phyloP scores from a whole-genome alignment of 2,797 vertebrate genomes.

The Eutrigla gurnardus region DNA sequence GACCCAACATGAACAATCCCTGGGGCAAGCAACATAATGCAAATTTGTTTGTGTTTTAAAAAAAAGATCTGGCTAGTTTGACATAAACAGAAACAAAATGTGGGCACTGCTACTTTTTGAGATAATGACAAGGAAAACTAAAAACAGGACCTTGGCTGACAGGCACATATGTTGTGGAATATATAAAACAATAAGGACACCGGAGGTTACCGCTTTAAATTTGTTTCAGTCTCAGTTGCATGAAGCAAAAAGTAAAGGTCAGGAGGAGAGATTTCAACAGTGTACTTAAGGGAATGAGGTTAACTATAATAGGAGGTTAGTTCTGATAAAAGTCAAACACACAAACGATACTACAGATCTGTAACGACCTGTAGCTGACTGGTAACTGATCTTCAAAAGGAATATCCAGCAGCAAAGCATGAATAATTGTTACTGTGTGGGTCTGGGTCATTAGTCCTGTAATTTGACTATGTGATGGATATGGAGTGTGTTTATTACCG shows the following conservation, averaged over 20 bases:
- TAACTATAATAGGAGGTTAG: slow-evolving; percentile 44
- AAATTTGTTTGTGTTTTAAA: background rate
- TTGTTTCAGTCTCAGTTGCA: slow-evolving; percentile 42
- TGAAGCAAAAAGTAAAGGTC: slow-evolving; percentile 46
- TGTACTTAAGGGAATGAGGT: slow-evolving; percentile 35
- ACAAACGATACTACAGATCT: slow-evolving; percentile 50
- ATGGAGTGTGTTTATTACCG: slow-evolving; percentile 45
- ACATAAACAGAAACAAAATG: background rate
- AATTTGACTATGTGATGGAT: slow-evolving; percentile 70
- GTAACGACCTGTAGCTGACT: slow-evolving; percentile 44
- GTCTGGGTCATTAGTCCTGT: slow-evolving; percentile 57
- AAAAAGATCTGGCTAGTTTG: background rate
- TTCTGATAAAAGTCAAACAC: slow-evolving; percentile 57
- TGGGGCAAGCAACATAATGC: background rate
- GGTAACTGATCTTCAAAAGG: slow-evolving; percentile 62
- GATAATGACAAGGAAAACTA: background rate
- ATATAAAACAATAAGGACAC: background rate
- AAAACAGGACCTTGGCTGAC: no score
- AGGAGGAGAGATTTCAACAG: slow-evolving; percentile 21
- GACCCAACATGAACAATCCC: background rate
- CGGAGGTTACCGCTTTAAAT: background rate
- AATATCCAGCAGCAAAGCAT: slow-evolving; percentile 52
- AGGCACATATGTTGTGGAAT: background rate
- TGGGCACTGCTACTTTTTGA: background rate
- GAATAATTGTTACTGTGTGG: slow-evolving; percentile 42